Conservation (phyloP, 2,888 invertebrate species). For the Strigamia crassipes region DNA sequence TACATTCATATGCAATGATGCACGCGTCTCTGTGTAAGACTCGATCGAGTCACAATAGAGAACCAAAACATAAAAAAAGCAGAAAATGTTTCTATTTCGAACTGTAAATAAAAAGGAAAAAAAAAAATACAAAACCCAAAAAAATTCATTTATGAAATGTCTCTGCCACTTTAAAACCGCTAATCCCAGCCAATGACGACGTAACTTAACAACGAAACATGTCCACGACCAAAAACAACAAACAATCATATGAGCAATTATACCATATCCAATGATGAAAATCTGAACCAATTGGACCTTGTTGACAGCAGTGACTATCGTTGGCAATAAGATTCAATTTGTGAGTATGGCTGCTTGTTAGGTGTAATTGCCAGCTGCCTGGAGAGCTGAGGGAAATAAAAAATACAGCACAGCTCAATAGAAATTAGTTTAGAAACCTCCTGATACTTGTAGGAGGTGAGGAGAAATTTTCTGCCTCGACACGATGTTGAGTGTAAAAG, state of each 20-base stretch:
- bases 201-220: too few relatives aligned
- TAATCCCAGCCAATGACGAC: too few relatives aligned
- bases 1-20: too few relatives aligned
- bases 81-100: too few relatives aligned
- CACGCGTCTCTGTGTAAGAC: too few relatives aligned
- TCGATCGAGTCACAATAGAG: too few relatives aligned
- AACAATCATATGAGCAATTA: background rate
- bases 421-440: conserved; percentile 45
- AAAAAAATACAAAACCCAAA: too few relatives aligned
- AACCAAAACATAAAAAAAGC: too few relatives aligned
- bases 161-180: too few relatives aligned
- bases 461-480: conserved; percentile 46
- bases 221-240: background rate
- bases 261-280: conserved; percentile 21
- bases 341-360: conserved; percentile 40
- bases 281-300: conserved; percentile 7
- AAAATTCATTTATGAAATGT: too few relatives aligned
- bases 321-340: conserved; percentile 36
- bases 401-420: conserved; percentile 45
- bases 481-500: conserved; percentile 48
- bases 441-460: conserved; percentile 43
- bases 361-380: conserved; percentile 40
- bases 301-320: conserved; percentile 40
- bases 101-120: too few relatives aligned
- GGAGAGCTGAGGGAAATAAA: conserved; percentile 44